Percentiles rank a stretch among this genome's conserved stretches.
Evolutionary conservation across 1,140 invertebrate genomes (phyloP).

Genomic region (Macrobrachium nipponense): DNA sequence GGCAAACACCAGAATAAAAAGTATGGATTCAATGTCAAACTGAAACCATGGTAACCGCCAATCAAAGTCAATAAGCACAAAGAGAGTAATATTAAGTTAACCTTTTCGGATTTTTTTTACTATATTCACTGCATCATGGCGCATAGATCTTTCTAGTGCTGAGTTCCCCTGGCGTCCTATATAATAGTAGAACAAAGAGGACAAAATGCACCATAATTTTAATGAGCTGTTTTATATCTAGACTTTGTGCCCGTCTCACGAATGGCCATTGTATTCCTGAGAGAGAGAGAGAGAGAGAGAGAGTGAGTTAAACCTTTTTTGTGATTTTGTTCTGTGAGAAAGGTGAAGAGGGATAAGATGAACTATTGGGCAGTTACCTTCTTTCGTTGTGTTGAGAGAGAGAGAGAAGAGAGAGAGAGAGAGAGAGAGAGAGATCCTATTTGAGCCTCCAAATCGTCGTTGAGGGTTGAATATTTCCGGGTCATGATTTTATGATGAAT

Average conservation of each 20-base stretch:
- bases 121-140: too few species aligned
- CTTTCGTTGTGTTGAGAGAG: neutral
- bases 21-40: too few species aligned
- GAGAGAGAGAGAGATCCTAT: neutral
- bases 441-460: too few species aligned
- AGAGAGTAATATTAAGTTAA: neutral
- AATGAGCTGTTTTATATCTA: constrained; percentile 16
- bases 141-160: neutral
- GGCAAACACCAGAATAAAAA: too few species aligned
- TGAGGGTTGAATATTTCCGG: too few species aligned
- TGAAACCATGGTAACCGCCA: too few species aligned
- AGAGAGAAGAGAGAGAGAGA: neutral
- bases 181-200: constrained; percentile 13
- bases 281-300: neutral
- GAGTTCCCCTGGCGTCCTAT: neutral
- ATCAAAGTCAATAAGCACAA: too few species aligned
- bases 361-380: too few species aligned
- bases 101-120: neutral
- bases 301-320: neutral
- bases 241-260: constrained; percentile 13
- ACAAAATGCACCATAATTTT: constrained; percentile 25
- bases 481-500: too few species aligned
- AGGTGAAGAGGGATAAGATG: neutral
- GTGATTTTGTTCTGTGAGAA: too few species aligned
- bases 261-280: neutral